Evolutionary conservation across 2,797 vertebrate species (phyloP).

Genomic region (Gallinago nigripennis): DNA sequence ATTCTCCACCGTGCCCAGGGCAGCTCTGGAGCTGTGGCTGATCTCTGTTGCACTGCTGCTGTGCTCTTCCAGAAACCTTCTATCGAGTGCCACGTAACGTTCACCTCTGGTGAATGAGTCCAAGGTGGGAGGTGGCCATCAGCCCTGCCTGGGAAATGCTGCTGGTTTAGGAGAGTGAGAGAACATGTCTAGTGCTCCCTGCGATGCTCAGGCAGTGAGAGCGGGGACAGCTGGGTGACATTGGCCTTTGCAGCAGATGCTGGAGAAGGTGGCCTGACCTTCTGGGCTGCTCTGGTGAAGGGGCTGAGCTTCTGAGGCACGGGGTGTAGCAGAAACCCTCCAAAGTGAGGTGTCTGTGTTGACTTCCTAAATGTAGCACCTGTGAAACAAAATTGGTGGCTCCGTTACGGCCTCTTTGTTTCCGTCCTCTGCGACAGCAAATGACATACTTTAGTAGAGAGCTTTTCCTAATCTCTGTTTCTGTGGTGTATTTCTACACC

Average conservation of each 20-base stretch:
- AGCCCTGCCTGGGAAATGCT: too few species aligned
- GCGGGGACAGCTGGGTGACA: too few species aligned
- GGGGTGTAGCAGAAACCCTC: fast-evolving
- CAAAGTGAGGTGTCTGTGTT: neutral
- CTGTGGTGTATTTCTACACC: neutral
- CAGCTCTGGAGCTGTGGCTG: neutral
- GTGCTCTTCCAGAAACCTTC: neutral
- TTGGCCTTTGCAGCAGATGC: fast-evolving
- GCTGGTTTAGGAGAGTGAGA: too few species aligned
- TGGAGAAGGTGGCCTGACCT: neutral
- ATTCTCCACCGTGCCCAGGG: neutral
- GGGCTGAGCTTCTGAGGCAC: fast-evolving
- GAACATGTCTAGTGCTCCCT: fast-evolving
- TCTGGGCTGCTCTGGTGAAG: too few species aligned
- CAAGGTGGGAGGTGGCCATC: neutral
- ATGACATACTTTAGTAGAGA: neutral
- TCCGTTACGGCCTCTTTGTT: neutral
- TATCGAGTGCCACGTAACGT: fast-evolving
- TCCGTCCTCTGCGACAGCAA: neutral
- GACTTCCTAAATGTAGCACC: neutral
- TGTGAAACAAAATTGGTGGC: neutral
- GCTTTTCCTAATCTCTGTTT: neutral
- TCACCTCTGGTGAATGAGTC: fast-evolving
- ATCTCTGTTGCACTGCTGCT: too few species aligned
- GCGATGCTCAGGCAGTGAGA: neutral